These are phyloP conservation scores for Arctocebus calabarensis DNA, from an alignment of 2,797 vertebrate species.

Conservation along the genomic window DNA sequence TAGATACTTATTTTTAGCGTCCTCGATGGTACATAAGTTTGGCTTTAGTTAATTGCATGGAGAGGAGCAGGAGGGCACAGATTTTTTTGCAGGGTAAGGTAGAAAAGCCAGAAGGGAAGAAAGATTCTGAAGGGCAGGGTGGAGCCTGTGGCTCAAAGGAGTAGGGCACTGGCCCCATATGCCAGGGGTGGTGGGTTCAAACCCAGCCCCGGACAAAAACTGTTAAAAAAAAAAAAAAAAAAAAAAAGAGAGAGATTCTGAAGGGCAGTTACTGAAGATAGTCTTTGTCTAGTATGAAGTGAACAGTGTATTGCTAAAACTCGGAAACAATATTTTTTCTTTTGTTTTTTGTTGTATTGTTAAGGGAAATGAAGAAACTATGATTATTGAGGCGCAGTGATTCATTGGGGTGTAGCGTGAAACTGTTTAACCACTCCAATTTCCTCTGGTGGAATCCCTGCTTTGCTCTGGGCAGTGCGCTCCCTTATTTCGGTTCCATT, in stretches of 20 bases:
- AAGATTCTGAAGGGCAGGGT: background rate
- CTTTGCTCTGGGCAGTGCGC: background rate
- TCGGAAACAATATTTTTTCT: background rate
- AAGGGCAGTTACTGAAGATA: background rate
- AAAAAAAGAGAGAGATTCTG: background rate
- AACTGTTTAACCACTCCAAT: background rate
- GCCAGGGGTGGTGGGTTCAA: no score
- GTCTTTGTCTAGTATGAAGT: background rate
- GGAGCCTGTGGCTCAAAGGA: no score
- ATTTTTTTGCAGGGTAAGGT: conserved; percentile 14
- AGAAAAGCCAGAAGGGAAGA: conserved; percentile 9
- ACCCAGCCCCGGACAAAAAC: no score
- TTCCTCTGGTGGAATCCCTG: background rate
- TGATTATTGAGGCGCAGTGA: background rate
- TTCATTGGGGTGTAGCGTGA: background rate
- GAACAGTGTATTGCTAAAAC: background rate
- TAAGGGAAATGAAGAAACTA: background rate
- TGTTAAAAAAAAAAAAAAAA: no score
- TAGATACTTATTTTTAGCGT: conserved; percentile 80
- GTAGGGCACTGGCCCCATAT: no score
- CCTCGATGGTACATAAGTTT: conserved; percentile 57
- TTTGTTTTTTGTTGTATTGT: background rate
- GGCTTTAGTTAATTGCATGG: conserved; percentile 64
- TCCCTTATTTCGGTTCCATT: background rate
- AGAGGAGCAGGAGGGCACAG: background rate